phyloP scores from a whole-genome alignment of 2,888 invertebrate species.

The Eudemis profundana region DNA sequence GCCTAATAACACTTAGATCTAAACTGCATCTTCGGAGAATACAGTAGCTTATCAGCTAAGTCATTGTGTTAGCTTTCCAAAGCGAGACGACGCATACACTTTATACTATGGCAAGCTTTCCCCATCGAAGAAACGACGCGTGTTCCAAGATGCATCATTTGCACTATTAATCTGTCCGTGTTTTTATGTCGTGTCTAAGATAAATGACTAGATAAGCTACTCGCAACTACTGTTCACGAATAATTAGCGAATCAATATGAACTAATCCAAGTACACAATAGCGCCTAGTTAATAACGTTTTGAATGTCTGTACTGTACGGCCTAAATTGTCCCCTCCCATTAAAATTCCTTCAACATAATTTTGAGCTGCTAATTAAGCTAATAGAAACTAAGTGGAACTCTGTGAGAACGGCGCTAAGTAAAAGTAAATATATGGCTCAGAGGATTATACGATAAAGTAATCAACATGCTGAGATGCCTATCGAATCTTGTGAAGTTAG shows the following conservation, averaged over 20 bases:
- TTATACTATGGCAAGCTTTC: conserved; percentile 21
- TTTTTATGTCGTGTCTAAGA: neutral
- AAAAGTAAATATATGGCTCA: conserved; percentile 42
- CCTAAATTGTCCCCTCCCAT: conserved; percentile 34
- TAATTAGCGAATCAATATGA: neutral
- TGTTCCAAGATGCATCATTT: neutral
- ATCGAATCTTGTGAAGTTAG: conserved; percentile 43
- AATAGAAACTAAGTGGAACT: conserved; percentile 44
- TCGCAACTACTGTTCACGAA: neutral
- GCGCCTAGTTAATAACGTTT: conserved; percentile 10
- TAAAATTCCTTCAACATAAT: conserved; percentile 41
- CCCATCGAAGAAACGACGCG: conserved; percentile 4
- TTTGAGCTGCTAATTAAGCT: conserved; percentile 40
- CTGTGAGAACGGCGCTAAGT: conserved; percentile 42
- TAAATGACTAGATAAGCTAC: neutral
- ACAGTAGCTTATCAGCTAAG: conserved; percentile 8
- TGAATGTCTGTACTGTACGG: conserved; percentile 3
- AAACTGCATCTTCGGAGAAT: conserved; percentile 28
- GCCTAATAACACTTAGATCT: conserved; percentile 15
- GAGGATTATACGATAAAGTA: conserved; percentile 43
- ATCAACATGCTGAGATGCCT: conserved; percentile 43
- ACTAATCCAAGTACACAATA: neutral
- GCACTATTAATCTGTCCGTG: neutral
- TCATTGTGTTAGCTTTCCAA: conserved; percentile 26
- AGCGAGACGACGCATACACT: conserved; percentile 12